These are phyloP conservation scores for Drosophila bipectinata DNA, from an alignment of 1,140 invertebrate genomes.

Conservation along the genomic window DNA sequence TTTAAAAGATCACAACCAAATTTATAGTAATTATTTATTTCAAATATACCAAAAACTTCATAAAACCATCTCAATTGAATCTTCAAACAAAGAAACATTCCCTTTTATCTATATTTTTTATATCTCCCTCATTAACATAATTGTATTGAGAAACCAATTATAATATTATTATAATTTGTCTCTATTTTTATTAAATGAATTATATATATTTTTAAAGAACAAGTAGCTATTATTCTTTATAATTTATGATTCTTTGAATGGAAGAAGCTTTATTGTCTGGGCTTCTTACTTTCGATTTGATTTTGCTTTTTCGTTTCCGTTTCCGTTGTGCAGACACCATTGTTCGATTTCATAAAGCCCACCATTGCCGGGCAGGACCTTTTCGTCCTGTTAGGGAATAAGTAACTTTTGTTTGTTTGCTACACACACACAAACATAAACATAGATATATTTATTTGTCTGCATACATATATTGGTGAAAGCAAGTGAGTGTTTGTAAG, in stretches of 20 bases:
- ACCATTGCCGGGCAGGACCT: not conserved
- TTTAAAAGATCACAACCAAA: no score
- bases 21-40: no score
- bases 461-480: not conserved
- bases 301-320: not conserved
- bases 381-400: slow-evolving; percentile 16
- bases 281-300: slow-evolving; percentile 10
- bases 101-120: no score
- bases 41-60: no score
- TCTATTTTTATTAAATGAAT: not conserved
- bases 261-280: not conserved
- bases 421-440: not conserved
- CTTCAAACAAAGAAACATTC: no score
- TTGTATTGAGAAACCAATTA: not conserved
- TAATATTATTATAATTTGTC: not conserved
- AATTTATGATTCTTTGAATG: not conserved
- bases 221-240: not conserved
- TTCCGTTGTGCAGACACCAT: not conserved
- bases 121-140: no score
- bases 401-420: slow-evolving; percentile 49
- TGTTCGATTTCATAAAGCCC: slow-evolving; percentile 10
- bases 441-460: not conserved
- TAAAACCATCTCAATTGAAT: no score
- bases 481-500: slow-evolving; percentile 13
- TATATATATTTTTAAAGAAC: not conserved